Evolutionary conservation across 64 coral and sea anemone species (phyloP).

Genomic region (Porites australiensis): DNA sequence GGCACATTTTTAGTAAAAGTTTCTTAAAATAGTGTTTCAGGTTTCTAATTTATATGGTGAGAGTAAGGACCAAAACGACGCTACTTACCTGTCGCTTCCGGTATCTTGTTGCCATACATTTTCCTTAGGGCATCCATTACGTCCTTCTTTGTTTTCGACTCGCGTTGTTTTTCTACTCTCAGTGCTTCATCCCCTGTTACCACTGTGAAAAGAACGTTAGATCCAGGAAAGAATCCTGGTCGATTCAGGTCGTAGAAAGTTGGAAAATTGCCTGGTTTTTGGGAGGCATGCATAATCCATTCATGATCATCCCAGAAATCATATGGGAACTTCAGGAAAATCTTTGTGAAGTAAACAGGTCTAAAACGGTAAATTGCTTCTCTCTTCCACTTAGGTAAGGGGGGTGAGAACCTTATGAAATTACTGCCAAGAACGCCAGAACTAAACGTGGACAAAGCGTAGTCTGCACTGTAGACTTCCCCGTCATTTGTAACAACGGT

Average conservation of each 20-base stretch:
- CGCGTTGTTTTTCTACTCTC: conserved; percentile 62
- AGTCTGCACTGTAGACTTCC: conserved; percentile 56
- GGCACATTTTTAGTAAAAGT: no score
- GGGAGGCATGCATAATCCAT: conserved; percentile 47
- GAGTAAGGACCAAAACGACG: no score
- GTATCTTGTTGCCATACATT: conserved; percentile 70
- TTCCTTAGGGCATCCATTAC: conserved; percentile 48
- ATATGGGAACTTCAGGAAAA: conserved; percentile 65
- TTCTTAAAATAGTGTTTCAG: no score
- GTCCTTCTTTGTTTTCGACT: conserved; percentile 53
- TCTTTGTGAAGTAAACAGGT: conserved; percentile 76
- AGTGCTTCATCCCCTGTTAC: conserved; percentile 48
- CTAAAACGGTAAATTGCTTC: conserved; percentile 59
- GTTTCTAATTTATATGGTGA: no score
- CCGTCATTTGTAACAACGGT: conserved; percentile 36
- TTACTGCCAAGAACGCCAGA: conserved; percentile 69
- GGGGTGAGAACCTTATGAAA: conserved; percentile 50
- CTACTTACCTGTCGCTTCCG: conserved; percentile 49
- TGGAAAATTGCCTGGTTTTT: conserved; percentile 45
- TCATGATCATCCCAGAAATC: conserved; percentile 78
- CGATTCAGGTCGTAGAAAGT: conserved; percentile 51
- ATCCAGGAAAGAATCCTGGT: conserved; percentile 52
- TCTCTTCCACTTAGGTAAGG: conserved; percentile 74
- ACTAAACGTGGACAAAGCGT: conserved; percentile 79
- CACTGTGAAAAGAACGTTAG: conserved; percentile 42